Evolutionary conservation across 2,797 vertebrate species (phyloP).

Genomic region (Phrynocephalus vlangalii): DNA sequence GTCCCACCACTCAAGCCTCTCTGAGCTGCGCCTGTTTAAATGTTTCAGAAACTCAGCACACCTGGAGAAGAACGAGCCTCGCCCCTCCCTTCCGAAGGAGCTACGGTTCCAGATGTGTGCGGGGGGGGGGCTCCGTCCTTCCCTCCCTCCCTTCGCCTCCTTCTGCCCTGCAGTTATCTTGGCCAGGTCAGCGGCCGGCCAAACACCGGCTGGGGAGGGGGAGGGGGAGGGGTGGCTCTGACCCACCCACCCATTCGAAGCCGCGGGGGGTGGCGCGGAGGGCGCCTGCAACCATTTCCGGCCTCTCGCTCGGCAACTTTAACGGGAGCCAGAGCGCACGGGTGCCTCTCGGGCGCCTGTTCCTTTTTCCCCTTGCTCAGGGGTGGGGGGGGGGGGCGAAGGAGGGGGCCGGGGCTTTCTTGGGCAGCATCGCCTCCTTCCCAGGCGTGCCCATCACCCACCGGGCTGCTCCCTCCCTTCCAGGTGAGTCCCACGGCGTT

Average conservation of each 20-base stretch:
- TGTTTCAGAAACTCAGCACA: too few relatives aligned
- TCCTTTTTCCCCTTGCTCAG: constrained; percentile 35
- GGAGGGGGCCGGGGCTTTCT: background rate
- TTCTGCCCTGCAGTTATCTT: background rate
- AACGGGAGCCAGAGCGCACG: constrained; percentile 82
- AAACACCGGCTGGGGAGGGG: background rate
- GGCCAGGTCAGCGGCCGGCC: too few relatives aligned
- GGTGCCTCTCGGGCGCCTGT: background rate
- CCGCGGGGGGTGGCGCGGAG: too few relatives aligned
- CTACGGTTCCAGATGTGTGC: background rate
- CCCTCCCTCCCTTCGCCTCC: background rate
- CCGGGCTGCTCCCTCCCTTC: too few relatives aligned
- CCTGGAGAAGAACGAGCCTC: background rate
- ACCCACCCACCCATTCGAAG: constrained; percentile 54
- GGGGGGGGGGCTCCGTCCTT: too few relatives aligned
- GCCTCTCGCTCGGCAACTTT: constrained; percentile 71
- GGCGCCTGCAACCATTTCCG: constrained; percentile 79
- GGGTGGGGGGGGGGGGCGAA: background rate
- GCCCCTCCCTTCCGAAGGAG: background rate
- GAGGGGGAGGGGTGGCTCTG: background rate
- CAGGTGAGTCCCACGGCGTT: too few relatives aligned
- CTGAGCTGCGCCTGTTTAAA: too few relatives aligned
- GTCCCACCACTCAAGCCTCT: too few relatives aligned
- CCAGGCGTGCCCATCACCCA: too few relatives aligned
- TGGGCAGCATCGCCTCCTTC: too few relatives aligned